phyloP scores from a whole-genome alignment of 2,888 invertebrate genomes.

The Quadriops clusia region DNA sequence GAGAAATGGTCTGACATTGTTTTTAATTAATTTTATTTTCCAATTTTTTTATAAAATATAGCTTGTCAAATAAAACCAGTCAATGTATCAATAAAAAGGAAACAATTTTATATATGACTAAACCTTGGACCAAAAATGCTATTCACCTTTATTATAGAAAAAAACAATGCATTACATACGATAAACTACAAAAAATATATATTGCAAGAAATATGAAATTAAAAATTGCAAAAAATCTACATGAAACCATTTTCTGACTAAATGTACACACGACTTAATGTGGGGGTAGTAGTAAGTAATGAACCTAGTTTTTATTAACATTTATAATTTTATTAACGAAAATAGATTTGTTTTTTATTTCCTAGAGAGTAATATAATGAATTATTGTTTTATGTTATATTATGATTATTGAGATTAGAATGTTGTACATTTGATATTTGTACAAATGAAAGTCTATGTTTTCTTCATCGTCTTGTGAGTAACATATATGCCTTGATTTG shows the following conservation, averaged over 20 bases:
- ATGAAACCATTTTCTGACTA: too few relatives aligned
- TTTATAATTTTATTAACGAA: too few relatives aligned
- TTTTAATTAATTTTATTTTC: too few relatives aligned
- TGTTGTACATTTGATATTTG: conserved; percentile 26
- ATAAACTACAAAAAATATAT: too few relatives aligned
- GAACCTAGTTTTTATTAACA: too few relatives aligned
- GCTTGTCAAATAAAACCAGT: conserved; percentile 4
- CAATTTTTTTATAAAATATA: not conserved
- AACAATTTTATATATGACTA: not conserved
- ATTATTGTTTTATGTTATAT: not conserved
- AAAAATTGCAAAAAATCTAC: too few relatives aligned
- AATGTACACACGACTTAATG: too few relatives aligned
- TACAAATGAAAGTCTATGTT: conserved; percentile 22
- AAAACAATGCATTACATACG: too few relatives aligned
- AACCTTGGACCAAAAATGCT: conserved; percentile 2
- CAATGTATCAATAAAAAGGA: conserved; percentile 6
- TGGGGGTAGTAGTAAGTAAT: too few relatives aligned
- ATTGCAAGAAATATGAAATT: too few relatives aligned
- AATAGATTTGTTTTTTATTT: not conserved
- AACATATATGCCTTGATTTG: conserved; percentile 32
- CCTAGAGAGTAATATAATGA: not conserved
- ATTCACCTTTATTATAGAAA: too few relatives aligned
- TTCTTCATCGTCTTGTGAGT: conserved; percentile 31
- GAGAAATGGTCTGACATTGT: too few relatives aligned
- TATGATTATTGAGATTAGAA: conserved; percentile 16